Base-by-base conservation (phyloP, 2,888 invertebrate genomes). In the Nomada ruficornis region DNA sequence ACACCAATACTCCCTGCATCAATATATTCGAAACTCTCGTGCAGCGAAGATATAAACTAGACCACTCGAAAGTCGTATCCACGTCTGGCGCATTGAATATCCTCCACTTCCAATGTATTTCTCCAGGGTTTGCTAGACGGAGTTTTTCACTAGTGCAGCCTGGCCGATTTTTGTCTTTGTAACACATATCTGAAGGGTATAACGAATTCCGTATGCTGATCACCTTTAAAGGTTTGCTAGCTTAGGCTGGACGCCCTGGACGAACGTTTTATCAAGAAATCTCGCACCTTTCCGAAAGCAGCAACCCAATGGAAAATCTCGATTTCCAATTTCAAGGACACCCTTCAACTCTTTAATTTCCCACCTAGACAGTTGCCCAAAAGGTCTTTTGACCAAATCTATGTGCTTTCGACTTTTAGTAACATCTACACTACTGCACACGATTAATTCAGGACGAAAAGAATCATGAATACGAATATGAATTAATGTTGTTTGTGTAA, bases 21-120 rank as follows among this genome's bases (percentile, higher is more conserved):
- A n/a, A 69, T 57, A n/a, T 29, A 29, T 52, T 7, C 36, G 18
- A 23, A 36, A n/a, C 50, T 29, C 13, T 18, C 42, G 29, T 63
- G 23, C n/a, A 77, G 50, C 44, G 72, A 63, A 68, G 54, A 55
- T 60, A 62, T 71, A 80, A 79, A 79, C 71, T 55, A 52, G 68
- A 44, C 13, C 36, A 55, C 73, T 80, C 44, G 80, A 83, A 75
- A 85, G 70, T 83, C 79, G 36, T 36, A 36, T 62, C 73, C 73
- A 80, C 64, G 64, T 20, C 71, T 72, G 69, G 69, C 77, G 60
- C 72, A 54, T 74, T 67, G 72, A 75, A 68, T 67, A 69, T 59
- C 76, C 50, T 69, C 57, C 74, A 80, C 77, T 80, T 55, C 36
- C 64, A 23, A 67, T 73, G 74, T 80, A 86, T 86, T 86, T 86